A percentile compares a stretch with the other conserved stretches of the same genome.
Evolutionary conservation across 2,113 vertebrate species (phyloP).

Genomic region (Marcusenius ussheri): DNA sequence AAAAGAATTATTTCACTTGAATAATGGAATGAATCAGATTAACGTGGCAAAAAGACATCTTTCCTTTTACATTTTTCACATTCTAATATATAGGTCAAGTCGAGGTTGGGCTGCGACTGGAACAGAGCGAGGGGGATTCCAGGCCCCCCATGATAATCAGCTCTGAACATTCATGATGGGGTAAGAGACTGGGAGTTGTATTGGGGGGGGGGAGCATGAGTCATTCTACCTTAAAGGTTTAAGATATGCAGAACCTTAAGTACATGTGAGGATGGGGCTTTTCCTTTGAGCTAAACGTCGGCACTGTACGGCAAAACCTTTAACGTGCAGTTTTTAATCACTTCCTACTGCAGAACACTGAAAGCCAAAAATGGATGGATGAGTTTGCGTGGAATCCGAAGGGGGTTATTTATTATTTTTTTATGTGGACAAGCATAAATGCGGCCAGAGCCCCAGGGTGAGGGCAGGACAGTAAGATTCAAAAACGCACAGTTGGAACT

Average conservation of each 20-base stretch:
- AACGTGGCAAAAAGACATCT: background rate
- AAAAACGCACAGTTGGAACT: background rate
- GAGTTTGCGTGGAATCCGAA: background rate
- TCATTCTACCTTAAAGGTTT: background rate
- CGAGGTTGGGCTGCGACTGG: background rate
- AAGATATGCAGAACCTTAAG: background rate
- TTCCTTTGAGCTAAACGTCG: background rate
- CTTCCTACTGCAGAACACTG: background rate
- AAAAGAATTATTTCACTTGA: background rate
- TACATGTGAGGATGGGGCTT: background rate
- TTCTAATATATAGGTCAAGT: background rate
- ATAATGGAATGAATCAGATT: background rate
- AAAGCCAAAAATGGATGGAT: background rate
- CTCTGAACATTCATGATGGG: background rate
- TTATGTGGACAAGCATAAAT: background rate
- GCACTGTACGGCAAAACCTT: background rate
- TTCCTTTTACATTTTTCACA: background rate
- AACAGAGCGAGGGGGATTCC: background rate
- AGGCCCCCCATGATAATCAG: background rate
- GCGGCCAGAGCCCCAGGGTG: background rate
- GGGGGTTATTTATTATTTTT: background rate
- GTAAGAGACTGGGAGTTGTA: background rate
- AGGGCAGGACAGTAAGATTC: background rate
- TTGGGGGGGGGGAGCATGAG: background rate
- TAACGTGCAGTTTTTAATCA: background rate